A percentile compares a stretch with the other conserved stretches of the same genome.
These are phyloP conservation scores for Gila orcuttii DNA, from an alignment of 2,113 vertebrate species.

Conservation along the genomic window DNA sequence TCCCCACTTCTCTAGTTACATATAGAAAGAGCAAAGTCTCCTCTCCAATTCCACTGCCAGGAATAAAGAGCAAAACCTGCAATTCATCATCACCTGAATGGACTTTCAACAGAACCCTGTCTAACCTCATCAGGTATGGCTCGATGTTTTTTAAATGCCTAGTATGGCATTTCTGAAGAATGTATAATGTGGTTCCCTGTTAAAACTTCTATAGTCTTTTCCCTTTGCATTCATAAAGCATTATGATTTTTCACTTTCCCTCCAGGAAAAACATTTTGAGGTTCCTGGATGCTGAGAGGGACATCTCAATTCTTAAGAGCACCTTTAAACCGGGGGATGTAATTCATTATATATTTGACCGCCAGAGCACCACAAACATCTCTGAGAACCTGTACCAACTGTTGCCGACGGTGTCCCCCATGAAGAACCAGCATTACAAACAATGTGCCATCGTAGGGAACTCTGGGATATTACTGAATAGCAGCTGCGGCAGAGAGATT, in stretches of 20 bases:
- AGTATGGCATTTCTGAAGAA: background rate
- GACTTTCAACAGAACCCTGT: slow-evolving; percentile 77
- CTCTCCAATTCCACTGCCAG: background rate
- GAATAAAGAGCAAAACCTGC: slow-evolving; percentile 52
- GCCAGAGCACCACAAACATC: slow-evolving; percentile 94
- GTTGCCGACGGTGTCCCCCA: slow-evolving; percentile 86
- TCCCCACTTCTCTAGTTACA: slow-evolving; percentile 53
- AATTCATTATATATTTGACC: slow-evolving; percentile 94
- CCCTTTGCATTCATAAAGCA: background rate
- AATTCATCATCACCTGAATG: slow-evolving; percentile 60
- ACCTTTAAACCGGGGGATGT: slow-evolving; percentile 90
- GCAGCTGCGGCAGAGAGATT: slow-evolving; percentile 90
- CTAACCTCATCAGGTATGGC: slow-evolving; percentile 74
- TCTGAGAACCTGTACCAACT: slow-evolving; percentile 92
- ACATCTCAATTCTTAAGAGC: slow-evolving; percentile 94
- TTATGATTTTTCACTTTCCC: slow-evolving; percentile 1
- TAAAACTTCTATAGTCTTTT: background rate
- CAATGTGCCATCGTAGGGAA: slow-evolving; percentile 95
- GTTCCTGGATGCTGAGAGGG: slow-evolving; percentile 93
- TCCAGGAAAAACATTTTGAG: slow-evolving; percentile 90
- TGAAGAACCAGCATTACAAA: slow-evolving; percentile 89
- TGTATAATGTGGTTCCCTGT: background rate
- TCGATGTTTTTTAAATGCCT: background rate
- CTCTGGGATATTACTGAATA: slow-evolving; percentile 92
- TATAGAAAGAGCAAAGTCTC: slow-evolving; percentile 26